Conservation (phyloP, 2,797 vertebrate genomes). For the Poecile montanus region DNA sequence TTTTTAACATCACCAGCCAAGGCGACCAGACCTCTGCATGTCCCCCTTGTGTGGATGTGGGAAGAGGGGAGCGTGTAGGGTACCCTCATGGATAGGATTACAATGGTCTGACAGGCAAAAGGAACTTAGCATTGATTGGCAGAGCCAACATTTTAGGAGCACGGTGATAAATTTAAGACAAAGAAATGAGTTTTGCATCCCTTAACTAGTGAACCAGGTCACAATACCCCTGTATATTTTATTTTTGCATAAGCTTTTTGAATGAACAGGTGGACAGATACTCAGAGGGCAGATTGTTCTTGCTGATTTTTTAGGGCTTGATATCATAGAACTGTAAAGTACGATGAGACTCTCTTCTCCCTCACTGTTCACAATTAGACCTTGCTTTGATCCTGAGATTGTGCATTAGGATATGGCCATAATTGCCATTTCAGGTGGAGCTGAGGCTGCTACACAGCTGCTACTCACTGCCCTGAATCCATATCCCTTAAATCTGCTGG, state of each 20-base stretch:
- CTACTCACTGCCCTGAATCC: not conserved
- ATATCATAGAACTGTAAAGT: not conserved
- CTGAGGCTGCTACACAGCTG: not conserved
- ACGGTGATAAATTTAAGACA: not conserved
- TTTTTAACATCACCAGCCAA: not conserved
- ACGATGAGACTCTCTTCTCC: not conserved
- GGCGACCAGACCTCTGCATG: not conserved
- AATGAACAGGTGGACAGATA: not conserved
- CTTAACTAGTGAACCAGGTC: not conserved
- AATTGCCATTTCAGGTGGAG: not conserved
- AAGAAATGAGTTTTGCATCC: not conserved
- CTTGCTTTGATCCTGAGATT: not conserved
- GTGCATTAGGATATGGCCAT: not conserved
- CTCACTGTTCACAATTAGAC: not conserved
- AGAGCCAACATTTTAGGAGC: not conserved
- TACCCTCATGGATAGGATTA: not conserved
- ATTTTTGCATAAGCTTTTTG: not conserved
- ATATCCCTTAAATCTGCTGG: not conserved
- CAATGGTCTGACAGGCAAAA: not conserved
- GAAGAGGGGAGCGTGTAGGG: not conserved
- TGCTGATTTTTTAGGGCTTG: not conserved
- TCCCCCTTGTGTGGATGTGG: not conserved
- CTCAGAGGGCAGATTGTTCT: not conserved
- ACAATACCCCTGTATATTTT: not conserved
- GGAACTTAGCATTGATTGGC: not conserved